These are phyloP conservation scores for Aix galericulata DNA, from an alignment of 2,113 vertebrate genomes.

Conservation along the genomic window DNA sequence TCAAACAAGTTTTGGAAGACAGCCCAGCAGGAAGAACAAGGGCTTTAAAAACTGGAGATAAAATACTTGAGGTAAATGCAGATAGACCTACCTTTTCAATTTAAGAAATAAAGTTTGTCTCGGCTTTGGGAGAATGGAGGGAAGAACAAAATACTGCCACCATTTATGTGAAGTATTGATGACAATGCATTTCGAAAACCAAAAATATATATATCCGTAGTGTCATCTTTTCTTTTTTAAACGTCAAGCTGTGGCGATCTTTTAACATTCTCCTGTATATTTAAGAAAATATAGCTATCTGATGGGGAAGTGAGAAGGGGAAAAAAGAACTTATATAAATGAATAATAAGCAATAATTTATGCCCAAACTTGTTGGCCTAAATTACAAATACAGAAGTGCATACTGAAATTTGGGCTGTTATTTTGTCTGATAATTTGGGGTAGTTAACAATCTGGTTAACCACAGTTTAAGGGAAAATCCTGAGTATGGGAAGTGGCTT, in stretches of 20 bases:
- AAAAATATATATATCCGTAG: background rate
- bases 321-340: background rate
- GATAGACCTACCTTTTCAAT: slow-evolving; percentile 18
- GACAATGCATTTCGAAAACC: background rate
- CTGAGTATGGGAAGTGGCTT: background rate
- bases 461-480: background rate
- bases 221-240: background rate
- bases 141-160: background rate
- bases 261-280: background rate
- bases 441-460: background rate
- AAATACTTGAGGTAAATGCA: slow-evolving; percentile 92
- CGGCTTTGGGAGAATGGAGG: background rate
- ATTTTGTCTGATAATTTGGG: background rate
- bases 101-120: background rate
- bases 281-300: background rate
- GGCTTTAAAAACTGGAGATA: slow-evolving; percentile 94
- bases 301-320: background rate
- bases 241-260: background rate
- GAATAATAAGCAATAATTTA: background rate
- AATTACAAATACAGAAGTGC: background rate
- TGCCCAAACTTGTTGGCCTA: background rate
- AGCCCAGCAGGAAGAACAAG: slow-evolving; percentile 88
- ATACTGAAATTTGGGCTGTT: background rate
- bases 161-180: background rate
- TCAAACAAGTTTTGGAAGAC: slow-evolving; percentile 92